phyloP scores from a whole-genome alignment of 2,113 vertebrate species.

The zebrafish (Danio rerio) region GRCz12tu NC_133182.1:69663501-69664000 shows the following conservation, averaged over 20 bases:
- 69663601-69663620: too few species aligned
- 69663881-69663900: constrained; percentile 34
- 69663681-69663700: constrained; percentile 41
- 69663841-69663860: constrained; percentile 54
- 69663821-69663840: constrained; percentile 53
- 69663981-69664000: constrained; percentile 35
- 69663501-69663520: too few species aligned
- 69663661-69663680: constrained; percentile 31
- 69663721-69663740: constrained; percentile 32
- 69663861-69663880: constrained; percentile 54
- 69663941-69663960: constrained; percentile 47
- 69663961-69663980: constrained; percentile 47
- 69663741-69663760: constrained; percentile 58
- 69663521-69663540: too few species aligned
- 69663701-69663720: constrained; percentile 55
- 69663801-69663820: constrained; percentile 40
- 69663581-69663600: too few species aligned
- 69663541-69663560: too few species aligned
- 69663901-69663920: constrained; percentile 37
- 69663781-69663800: constrained; percentile 50
- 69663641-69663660: constrained; percentile 1
- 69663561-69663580: too few species aligned
- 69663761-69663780: constrained; percentile 58
- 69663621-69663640: not conserved
- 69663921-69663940: constrained; percentile 42